Conservation (phyloP, 35 echinoderm and acorn worm genomes). For the Nesometra sesokonis region DNA sequence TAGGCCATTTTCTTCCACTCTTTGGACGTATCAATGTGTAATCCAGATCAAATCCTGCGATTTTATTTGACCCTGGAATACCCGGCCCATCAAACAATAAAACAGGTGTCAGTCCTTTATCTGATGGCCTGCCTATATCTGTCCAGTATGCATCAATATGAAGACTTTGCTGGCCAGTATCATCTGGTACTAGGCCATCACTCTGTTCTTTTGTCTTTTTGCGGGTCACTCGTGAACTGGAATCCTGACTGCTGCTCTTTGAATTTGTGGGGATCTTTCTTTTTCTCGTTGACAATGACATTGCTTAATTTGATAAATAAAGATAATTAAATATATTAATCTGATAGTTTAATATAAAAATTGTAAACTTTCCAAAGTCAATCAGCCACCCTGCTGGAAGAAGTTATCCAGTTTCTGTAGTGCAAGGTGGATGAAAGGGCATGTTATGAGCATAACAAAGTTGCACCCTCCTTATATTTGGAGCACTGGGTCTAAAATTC, state of each 20-base stretch:
- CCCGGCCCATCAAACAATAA: conserved; percentile 50
- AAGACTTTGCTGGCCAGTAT: background rate
- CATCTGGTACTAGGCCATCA: background rate
- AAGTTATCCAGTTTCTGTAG: too few species aligned
- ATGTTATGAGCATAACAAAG: too few species aligned
- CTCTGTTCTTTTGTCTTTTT: background rate
- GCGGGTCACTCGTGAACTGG: background rate
- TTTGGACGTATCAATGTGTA: conserved; percentile 68
- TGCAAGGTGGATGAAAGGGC: too few species aligned
- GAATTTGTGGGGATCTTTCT: background rate
- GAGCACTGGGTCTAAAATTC: too few species aligned
- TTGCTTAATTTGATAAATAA: background rate
- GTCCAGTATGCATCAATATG: background rate
- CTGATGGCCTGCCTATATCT: background rate
- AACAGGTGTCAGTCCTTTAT: conserved; percentile 48
- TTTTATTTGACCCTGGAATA: conserved; percentile 63
- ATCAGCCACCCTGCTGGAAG: too few species aligned
- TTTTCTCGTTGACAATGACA: background rate
- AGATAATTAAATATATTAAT: background rate
- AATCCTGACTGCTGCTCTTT: background rate
- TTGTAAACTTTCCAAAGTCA: too few species aligned
- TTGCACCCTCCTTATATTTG: too few species aligned
- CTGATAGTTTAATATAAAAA: too few species aligned
- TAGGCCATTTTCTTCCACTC: conserved; percentile 88
- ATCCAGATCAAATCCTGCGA: conserved; percentile 86